A percentile compares a stretch with the other conserved stretches of the same genome.
Evolutionary conservation across 2,797 vertebrate species (phyloP).

Genomic region (Oreonectes daqikongensis): DNA sequence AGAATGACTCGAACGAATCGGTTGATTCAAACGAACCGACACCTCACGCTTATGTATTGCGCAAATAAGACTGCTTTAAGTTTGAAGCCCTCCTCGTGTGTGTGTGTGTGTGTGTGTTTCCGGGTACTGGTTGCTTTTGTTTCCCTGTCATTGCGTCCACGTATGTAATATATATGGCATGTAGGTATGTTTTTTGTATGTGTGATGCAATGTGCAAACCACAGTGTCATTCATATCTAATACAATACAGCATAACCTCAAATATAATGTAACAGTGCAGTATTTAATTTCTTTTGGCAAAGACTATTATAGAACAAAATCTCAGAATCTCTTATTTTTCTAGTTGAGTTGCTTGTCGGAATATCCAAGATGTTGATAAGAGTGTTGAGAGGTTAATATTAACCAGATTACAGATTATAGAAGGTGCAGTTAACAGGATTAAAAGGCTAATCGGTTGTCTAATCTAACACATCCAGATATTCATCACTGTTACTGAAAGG

Average conservation of each 20-base stretch:
- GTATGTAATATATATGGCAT: background rate
- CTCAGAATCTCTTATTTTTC: no score
- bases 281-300: no score
- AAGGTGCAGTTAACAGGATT: constrained; percentile 55
- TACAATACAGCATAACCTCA: no score
- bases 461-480: constrained; percentile 29
- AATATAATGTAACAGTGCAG: no score
- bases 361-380: no score
- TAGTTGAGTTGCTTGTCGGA: no score
- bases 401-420: constrained; percentile 43
- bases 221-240: no score
- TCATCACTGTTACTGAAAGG: background rate
- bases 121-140: constrained; percentile 54
- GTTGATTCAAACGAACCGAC: constrained; percentile 1
- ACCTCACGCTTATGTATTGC: background rate
- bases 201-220: no score
- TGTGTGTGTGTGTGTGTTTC: no score
- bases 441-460: constrained; percentile 20
- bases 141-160: constrained; percentile 28
- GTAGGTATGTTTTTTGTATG: no score
- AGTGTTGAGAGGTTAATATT: background rate
- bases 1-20: background rate
- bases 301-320: no score
- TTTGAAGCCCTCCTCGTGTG: constrained; percentile 32
- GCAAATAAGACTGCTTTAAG: background rate